phyloP scores from a whole-genome alignment of 2,888 invertebrate species.

The Mythimna ferrago region DNA sequence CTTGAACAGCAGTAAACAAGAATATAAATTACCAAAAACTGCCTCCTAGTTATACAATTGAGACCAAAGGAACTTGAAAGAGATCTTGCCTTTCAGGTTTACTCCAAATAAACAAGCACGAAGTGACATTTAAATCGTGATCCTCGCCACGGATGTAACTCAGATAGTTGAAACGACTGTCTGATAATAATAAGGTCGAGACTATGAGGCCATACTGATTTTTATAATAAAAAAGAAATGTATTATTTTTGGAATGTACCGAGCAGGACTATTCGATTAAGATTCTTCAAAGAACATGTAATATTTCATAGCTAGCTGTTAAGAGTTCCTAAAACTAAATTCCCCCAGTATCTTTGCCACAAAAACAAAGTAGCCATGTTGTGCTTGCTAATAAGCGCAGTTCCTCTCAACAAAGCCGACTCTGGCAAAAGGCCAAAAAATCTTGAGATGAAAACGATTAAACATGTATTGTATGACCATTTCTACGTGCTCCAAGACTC shows the following conservation, averaged over 20 bases:
- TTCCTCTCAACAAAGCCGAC: conserved; percentile 33
- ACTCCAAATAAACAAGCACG: conserved; percentile 36
- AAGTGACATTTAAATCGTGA: conserved; percentile 41
- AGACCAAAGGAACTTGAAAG: conserved; percentile 17
- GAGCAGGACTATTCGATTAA: background rate
- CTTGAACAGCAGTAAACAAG: conserved; percentile 16
- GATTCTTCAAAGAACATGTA: conserved; percentile 9
- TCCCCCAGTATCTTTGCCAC: background rate
- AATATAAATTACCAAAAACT: conserved; percentile 13
- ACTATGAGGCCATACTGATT: conserved; percentile 10
- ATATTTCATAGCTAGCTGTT: conserved; percentile 9
- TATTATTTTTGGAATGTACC: background rate
- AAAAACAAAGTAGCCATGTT: conserved; percentile 23
- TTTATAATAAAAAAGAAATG: background rate
- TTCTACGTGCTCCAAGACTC: conserved; percentile 31
- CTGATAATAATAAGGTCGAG: conserved; percentile 33
- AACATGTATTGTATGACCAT: conserved; percentile 44
- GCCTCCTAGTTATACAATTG: background rate
- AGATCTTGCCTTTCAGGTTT: conserved; percentile 31
- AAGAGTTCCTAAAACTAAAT: conserved; percentile 14
- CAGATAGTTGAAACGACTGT: conserved; percentile 34
- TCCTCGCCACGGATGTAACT: conserved; percentile 6
- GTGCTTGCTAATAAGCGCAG: conserved; percentile 30
- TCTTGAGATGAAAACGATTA: conserved; percentile 30
- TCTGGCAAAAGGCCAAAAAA: conserved; percentile 37